phyloP scores from a whole-genome alignment of 2,888 invertebrate genomes.

The Onchidella celtica region DNA sequence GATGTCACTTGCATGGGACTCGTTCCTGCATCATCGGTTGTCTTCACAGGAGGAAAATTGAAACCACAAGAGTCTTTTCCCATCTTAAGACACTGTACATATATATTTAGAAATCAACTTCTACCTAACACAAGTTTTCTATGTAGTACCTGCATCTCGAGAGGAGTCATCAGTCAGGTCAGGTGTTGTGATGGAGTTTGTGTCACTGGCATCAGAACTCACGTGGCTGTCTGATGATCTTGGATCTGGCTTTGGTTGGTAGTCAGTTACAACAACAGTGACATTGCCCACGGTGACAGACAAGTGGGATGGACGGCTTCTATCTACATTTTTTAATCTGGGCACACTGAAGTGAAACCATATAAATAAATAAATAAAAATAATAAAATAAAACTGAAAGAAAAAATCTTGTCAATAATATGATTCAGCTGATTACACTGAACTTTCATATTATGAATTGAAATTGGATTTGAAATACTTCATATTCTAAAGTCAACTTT shows the following conservation, averaged over 20 bases:
- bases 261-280: conserved; percentile 98
- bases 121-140: conserved; percentile 10
- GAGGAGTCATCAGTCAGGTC: conserved; percentile 54
- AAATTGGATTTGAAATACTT: too few species aligned
- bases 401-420: too few species aligned
- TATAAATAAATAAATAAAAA: background rate
- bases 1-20: too few species aligned
- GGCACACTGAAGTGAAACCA: conserved; percentile 81
- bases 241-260: conserved; percentile 75
- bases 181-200: conserved; percentile 61
- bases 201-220: conserved; percentile 69
- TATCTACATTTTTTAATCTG: conserved; percentile 92
- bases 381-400: too few species aligned
- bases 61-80: too few species aligned
- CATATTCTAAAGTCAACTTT: too few species aligned
- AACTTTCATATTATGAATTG: too few species aligned
- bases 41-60: too few species aligned
- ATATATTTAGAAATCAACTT: too few species aligned
- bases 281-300: conserved; percentile 98
- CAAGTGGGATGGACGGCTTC: conserved; percentile 94
- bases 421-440: too few species aligned
- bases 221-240: conserved; percentile 58
- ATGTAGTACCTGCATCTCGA: conserved; percentile 47
- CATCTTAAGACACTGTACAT: too few species aligned
- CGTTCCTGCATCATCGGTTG: too few species aligned